Conservation (phyloP, 1,140 invertebrate species). For the Ostrea denselamellosa region DNA sequence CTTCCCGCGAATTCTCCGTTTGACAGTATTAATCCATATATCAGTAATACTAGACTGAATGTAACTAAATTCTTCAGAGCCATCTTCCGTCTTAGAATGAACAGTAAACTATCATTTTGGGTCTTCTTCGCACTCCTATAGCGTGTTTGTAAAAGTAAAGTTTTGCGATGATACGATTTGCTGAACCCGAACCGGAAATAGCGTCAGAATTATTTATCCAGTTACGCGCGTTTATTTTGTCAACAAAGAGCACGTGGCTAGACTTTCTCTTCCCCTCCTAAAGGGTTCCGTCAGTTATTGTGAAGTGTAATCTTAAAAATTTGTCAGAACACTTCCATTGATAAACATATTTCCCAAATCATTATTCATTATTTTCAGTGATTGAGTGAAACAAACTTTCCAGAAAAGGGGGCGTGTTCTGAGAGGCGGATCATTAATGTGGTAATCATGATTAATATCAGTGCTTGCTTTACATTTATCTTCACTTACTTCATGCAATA, state of each 20-base stretch:
- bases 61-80: conserved; percentile 4
- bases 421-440: conserved; percentile 8
- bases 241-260: conserved; percentile 25
- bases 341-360: too few species aligned
- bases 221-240: conserved; percentile 35
- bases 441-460: too few species aligned
- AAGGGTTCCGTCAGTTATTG: neutral
- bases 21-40: conserved; percentile 23
- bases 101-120: conserved; percentile 29
- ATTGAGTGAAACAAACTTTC: neutral
- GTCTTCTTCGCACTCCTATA: conserved; percentile 29
- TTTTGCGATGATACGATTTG: conserved; percentile 26
- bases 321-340: too few species aligned
- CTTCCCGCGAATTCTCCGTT: conserved; percentile 9
- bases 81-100: conserved; percentile 11
- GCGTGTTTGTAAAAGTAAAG: conserved; percentile 37
- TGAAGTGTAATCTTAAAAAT: too few species aligned
- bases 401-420: conserved; percentile 9
- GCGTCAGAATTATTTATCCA: conserved; percentile 20
- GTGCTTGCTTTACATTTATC: too few species aligned
- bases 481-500: too few species aligned
- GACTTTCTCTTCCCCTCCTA: neutral
- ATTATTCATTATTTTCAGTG: too few species aligned
- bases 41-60: conserved; percentile 7
- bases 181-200: conserved; percentile 25